Percentiles rank a stretch among this genome's conserved stretches.
phyloP scores from a whole-genome alignment of 2,797 vertebrate species.

The Hemitrygon akajei region DNA sequence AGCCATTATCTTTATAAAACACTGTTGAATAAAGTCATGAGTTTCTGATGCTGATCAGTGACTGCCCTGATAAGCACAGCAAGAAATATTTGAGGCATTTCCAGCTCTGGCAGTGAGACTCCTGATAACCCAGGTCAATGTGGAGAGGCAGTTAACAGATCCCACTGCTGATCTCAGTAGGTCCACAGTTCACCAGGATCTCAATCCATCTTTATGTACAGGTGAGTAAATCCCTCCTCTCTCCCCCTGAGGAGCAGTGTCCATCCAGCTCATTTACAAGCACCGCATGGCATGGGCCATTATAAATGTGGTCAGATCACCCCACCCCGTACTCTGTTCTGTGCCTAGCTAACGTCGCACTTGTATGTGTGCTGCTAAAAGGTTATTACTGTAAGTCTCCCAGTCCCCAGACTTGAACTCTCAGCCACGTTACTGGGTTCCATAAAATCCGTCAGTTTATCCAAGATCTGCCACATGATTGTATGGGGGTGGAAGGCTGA shows the following conservation, averaged over 20 bases:
- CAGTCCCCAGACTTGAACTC: too few relatives aligned
- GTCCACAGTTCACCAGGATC: background rate
- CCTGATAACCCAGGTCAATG: background rate
- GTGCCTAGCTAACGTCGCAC: too few relatives aligned
- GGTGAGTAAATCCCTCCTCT: background rate
- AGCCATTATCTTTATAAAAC: background rate
- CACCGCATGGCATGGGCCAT: background rate
- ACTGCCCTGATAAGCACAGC: background rate
- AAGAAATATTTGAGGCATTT: background rate
- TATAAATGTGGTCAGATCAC: background rate
- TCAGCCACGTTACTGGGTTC: too few relatives aligned
- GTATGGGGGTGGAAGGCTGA: too few relatives aligned
- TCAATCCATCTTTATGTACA: background rate
- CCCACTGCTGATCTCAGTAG: background rate
- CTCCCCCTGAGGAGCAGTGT: background rate
- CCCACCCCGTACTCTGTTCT: background rate
- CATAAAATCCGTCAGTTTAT: too few relatives aligned
- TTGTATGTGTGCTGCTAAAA: too few relatives aligned
- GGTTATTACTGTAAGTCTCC: too few relatives aligned
- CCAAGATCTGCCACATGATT: too few relatives aligned
- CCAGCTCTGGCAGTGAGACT: background rate
- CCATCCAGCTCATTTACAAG: background rate
- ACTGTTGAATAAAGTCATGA: background rate
- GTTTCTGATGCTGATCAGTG: background rate
- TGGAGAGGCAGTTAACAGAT: background rate